Evolutionary conservation across 2,888 invertebrate genomes (phyloP).

Genomic region (Polyommatus icarus): DNA sequence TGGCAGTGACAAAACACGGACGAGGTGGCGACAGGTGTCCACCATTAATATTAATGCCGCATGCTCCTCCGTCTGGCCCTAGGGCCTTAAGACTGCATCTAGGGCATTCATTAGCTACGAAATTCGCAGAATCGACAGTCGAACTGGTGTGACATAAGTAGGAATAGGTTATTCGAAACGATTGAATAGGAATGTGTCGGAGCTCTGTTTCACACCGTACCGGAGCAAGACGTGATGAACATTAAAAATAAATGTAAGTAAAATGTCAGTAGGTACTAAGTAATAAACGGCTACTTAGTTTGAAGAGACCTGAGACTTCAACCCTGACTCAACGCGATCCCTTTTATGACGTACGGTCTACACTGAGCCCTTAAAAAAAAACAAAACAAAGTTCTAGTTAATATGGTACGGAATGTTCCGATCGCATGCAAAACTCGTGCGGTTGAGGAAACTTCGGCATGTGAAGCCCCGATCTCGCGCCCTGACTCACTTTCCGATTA

Average conservation of each 20-base stretch:
- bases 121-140: background rate
- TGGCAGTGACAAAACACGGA: background rate
- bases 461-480: constrained; percentile 37
- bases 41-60: constrained; percentile 25
- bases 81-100: constrained; percentile 14
- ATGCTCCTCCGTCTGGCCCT: constrained; percentile 3
- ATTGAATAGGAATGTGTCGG: background rate
- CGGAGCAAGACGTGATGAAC: background rate
- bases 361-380: background rate
- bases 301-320: background rate
- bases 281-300: too few species aligned
- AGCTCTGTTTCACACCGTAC: background rate
- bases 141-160: constrained; percentile 6
- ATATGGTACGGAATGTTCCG: background rate
- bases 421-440: background rate
- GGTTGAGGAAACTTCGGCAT: constrained; percentile 27
- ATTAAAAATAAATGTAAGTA: background rate
- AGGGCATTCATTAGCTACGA: constrained; percentile 11
- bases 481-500: constrained; percentile 39
- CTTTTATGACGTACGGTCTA: background rate
- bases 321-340: background rate
- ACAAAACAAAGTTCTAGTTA: background rate
- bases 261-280: background rate
- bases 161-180: constrained; percentile 12
- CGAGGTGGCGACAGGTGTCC: constrained; percentile 6